Conservation (phyloP, 2,113 vertebrate species). For the Xenus cinereus region DNA sequence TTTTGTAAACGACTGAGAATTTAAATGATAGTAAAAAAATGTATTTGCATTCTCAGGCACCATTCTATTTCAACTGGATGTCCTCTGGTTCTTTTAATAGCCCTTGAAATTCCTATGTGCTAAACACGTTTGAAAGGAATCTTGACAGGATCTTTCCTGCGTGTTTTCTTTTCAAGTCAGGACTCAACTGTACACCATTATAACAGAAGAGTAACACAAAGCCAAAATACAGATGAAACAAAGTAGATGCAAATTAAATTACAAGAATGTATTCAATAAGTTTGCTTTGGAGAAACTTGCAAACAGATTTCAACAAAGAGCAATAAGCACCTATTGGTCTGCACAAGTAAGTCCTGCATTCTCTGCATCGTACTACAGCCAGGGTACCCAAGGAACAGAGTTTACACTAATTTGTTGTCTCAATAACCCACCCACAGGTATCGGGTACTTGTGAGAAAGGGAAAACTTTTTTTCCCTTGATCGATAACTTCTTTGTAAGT, state of each 20-base stretch:
- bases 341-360: not conserved
- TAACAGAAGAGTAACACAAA: not conserved
- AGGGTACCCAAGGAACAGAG: not conserved
- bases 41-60: not conserved
- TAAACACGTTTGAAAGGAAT: slow-evolving; percentile 15
- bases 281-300: not conserved
- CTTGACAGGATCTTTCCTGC: not conserved
- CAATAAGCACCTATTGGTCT: not conserved
- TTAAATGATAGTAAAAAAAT: not conserved
- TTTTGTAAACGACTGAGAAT: not conserved
- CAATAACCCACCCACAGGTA: not conserved
- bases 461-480: not conserved
- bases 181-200: not conserved
- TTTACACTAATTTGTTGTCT: not conserved
- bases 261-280: not conserved
- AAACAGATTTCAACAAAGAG: not conserved
- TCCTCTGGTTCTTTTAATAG: slow-evolving; percentile 39
- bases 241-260: not conserved
- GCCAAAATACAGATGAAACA: not conserved
- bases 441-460: not conserved
- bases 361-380: not conserved
- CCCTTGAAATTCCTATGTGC: slow-evolving; percentile 22
- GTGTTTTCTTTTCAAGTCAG: not conserved
- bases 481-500: not conserved
- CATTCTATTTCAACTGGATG: not conserved